phyloP scores from a whole-genome alignment of 2,797 vertebrate species.

The Paedocypris micromegethes region DNA sequence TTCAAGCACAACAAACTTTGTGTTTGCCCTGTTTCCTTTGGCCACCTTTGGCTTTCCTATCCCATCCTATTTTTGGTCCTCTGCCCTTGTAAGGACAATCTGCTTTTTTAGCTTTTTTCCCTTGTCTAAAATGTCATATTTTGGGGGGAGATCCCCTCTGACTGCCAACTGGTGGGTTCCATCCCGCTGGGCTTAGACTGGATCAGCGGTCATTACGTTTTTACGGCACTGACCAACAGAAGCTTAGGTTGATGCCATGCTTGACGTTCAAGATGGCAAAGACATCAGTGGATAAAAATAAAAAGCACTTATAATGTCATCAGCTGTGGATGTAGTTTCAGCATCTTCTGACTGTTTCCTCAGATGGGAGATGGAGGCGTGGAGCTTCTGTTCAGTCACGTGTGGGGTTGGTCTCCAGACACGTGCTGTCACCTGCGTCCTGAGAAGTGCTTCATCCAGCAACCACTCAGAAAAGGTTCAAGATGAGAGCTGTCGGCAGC shows the following conservation, averaged over 20 bases:
- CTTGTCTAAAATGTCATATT: conserved; percentile 38
- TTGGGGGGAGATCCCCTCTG: conserved; percentile 30
- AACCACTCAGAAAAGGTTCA: conserved; percentile 73
- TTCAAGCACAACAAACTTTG: conserved; percentile 73
- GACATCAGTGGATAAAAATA: conserved; percentile 6
- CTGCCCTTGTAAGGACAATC: conserved; percentile 59
- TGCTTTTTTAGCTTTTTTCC: conserved; percentile 35
- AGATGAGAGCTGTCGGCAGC: conserved; percentile 75
- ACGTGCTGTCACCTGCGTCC: conserved; percentile 79
- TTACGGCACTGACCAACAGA: conserved; percentile 11
- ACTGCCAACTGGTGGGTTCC: conserved; percentile 27
- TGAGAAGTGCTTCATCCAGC: conserved; percentile 71
- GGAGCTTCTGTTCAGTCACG: conserved; percentile 87
- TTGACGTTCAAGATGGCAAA: conserved; percentile 31
- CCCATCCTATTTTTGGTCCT: conserved; percentile 59
- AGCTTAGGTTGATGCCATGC: conserved; percentile 26
- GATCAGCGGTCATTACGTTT: conserved; percentile 25
- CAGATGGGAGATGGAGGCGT: conserved; percentile 87
- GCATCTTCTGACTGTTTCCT: background rate
- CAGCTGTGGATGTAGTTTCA: too few species aligned
- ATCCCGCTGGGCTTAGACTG: conserved; percentile 52
- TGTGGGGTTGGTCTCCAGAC: conserved; percentile 91
- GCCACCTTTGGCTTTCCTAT: conserved; percentile 52
- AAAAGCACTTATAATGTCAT: too few species aligned
- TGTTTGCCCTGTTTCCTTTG: conserved; percentile 72